Conservation (phyloP, 2,888 invertebrate species). For the Tuta absoluta region DNA sequence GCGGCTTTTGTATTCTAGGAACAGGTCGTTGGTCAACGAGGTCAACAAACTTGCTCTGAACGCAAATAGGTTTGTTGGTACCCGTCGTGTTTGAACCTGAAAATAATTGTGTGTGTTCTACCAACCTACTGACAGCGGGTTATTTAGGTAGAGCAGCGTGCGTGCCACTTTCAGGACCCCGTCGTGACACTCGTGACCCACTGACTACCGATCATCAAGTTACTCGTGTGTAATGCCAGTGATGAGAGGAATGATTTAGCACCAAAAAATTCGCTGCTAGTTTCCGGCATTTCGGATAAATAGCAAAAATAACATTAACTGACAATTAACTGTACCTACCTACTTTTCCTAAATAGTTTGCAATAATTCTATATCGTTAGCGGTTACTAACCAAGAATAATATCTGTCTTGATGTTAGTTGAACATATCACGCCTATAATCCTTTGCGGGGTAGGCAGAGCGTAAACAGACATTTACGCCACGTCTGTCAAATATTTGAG, state of each 20-base stretch:
- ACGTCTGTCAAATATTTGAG: no score
- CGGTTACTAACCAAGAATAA: no score
- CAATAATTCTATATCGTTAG: not conserved
- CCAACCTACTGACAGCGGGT: constrained; percentile 4
- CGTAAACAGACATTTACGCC: no score
- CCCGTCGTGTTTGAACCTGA: constrained; percentile 46
- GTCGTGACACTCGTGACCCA: no score
- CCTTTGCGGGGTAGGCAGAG: no score
- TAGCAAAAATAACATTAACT: no score
- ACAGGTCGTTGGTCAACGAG: constrained; percentile 61
- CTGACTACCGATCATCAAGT: constrained; percentile 10
- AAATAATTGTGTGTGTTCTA: constrained; percentile 27
- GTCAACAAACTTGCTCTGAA: constrained; percentile 61
- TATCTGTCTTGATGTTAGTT: no score
- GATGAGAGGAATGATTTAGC: constrained; percentile 6
- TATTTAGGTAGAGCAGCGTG: constrained; percentile 9
- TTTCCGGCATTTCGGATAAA: not conserved
- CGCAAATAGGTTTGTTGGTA: constrained; percentile 52
- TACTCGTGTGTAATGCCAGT: not conserved
- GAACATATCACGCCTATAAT: no score
- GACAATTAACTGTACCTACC: no score
- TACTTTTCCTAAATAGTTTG: not conserved
- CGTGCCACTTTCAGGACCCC: constrained; percentile 22
- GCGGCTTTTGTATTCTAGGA: constrained; percentile 48
- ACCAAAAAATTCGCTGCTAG: not conserved